A percentile compares a stretch with the other conserved stretches of the same genome.
These are phyloP conservation scores for Sorex fumeus DNA, from an alignment of 2,113 vertebrate species.

Conservation along the genomic window DNA sequence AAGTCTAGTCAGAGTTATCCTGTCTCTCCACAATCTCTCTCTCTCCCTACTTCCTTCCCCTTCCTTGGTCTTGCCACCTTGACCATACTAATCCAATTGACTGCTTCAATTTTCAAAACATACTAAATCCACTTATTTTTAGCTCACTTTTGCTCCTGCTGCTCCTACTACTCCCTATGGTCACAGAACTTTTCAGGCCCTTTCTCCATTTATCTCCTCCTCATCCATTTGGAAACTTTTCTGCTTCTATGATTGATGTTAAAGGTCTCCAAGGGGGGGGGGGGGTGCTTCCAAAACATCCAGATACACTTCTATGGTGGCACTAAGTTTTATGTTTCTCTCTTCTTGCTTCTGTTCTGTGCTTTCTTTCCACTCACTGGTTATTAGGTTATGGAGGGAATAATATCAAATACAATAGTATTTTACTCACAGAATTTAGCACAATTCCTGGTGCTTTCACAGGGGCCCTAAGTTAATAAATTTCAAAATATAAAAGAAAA, in stretches of 20 bases:
- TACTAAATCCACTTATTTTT: neutral
- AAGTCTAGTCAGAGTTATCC: neutral
- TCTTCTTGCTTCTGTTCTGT: neutral
- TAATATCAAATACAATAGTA: neutral
- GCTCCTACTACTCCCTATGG: neutral
- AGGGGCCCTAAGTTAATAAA: neutral
- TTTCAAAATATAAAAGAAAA: conserved; percentile 2
- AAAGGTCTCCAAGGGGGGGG: too few species aligned
- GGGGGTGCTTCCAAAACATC: neutral
- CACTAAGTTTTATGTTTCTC: neutral
- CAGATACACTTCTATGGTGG: neutral
- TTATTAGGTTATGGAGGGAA: neutral
- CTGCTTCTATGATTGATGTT: neutral
- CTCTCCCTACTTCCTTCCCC: neutral
- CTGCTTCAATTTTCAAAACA: neutral
- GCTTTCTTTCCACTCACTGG: neutral
- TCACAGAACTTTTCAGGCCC: too few species aligned
- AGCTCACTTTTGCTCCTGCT: neutral
- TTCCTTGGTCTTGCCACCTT: neutral
- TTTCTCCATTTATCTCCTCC: neutral
- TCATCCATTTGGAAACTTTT: neutral
- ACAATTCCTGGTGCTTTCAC: neutral
- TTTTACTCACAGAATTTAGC: neutral
- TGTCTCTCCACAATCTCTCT: neutral
- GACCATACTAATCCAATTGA: neutral